Conservation (phyloP, 1,140 invertebrate genomes). For the Hyphantria cunea region DNA sequence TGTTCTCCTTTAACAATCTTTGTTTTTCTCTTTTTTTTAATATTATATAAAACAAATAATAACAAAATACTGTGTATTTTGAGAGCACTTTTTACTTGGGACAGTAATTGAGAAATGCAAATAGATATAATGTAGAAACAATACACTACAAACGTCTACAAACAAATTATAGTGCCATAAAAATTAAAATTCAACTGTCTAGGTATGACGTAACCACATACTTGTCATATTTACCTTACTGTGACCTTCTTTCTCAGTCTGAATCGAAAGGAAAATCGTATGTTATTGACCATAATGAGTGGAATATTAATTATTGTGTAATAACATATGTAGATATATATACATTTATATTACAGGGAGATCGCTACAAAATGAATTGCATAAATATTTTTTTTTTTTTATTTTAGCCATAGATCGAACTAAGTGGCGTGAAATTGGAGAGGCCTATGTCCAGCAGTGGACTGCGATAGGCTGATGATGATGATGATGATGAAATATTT, state of each 20-base stretch:
- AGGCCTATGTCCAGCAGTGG: too few relatives aligned
- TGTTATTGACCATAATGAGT: conserved; percentile 1
- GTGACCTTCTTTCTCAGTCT: conserved; percentile 48
- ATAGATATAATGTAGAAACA: neutral
- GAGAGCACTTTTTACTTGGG: neutral
- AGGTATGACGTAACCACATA: neutral
- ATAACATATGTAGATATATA: neutral
- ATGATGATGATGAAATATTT: too few relatives aligned
- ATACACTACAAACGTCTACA: conserved; percentile 6
- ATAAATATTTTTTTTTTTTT: too few relatives aligned
- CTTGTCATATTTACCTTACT: conserved; percentile 52
- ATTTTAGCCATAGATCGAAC: too few relatives aligned
- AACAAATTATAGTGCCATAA: neutral
- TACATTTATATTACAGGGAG: neutral
- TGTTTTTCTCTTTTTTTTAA: too few relatives aligned
- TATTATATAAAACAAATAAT: too few relatives aligned
- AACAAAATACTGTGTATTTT: too few relatives aligned
- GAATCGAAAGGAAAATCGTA: conserved; percentile 30
- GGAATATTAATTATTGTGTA: too few relatives aligned
- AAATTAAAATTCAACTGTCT: neutral
- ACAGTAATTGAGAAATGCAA: neutral
- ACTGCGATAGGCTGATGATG: too few relatives aligned
- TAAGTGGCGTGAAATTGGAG: too few relatives aligned
- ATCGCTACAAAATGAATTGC: too few relatives aligned
- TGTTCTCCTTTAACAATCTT: too few relatives aligned